Conservation (phyloP, 2,888 invertebrate genomes). For the Thalpophila matura region DNA sequence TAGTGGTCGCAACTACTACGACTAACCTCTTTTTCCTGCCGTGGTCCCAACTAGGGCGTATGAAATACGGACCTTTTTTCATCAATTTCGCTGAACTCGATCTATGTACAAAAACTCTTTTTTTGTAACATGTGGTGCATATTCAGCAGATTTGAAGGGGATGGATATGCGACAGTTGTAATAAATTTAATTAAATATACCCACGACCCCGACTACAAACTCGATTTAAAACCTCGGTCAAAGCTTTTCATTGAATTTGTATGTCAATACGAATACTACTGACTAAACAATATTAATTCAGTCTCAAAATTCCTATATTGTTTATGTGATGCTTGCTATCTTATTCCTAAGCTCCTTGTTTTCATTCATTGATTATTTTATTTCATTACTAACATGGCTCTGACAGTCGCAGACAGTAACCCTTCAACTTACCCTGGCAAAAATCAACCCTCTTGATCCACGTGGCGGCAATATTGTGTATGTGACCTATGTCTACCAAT, state of each 20-base stretch:
- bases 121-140: slow-evolving; percentile 13
- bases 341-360: no score
- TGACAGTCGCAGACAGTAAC: neutral
- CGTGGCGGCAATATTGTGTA: neutral
- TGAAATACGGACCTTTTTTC: neutral
- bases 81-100: slow-evolving; percentile 12
- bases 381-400: no score
- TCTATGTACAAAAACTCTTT: slow-evolving; percentile 23
- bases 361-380: no score
- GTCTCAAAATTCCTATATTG: slow-evolving; percentile 12
- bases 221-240: slow-evolving; percentile 52
- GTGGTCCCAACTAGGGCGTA: no score
- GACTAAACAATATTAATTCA: slow-evolving; percentile 12
- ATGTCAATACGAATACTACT: slow-evolving; percentile 28
- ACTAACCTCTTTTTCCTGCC: no score
- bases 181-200: slow-evolving; percentile 52
- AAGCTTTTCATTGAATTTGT: slow-evolving; percentile 49
- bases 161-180: slow-evolving; percentile 28
- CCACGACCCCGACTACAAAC: slow-evolving; percentile 48
- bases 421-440: neutral
- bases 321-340: no score
- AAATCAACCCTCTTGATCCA: no score
- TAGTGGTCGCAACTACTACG: no score
- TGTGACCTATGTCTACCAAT: neutral
- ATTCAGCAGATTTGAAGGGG: slow-evolving; percentile 18